phyloP scores from a whole-genome alignment of 2,113 vertebrate species.

The Tetrao urogallus region DNA sequence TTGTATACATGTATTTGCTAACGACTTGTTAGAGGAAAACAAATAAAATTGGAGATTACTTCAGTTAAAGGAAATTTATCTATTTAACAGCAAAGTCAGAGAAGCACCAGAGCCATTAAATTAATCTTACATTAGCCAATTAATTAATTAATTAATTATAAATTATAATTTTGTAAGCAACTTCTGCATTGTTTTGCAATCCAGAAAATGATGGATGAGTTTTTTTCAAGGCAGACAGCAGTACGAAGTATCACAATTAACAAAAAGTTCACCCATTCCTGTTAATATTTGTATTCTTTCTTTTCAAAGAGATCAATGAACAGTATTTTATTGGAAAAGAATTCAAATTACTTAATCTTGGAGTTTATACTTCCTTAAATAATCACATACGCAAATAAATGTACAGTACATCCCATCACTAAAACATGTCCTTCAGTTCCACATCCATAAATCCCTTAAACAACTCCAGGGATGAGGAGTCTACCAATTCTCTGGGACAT shows the following conservation, averaged over 20 bases:
- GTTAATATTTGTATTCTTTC: not conserved
- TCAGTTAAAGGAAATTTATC: not conserved
- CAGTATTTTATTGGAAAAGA: not conserved
- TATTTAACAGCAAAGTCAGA: constrained; percentile 4
- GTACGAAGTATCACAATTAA: not conserved
- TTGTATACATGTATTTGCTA: not conserved
- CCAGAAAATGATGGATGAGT: not conserved
- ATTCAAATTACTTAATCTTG: not conserved
- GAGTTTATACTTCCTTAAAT: not conserved
- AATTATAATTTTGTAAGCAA: too few relatives aligned
- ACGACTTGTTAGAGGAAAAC: not conserved
- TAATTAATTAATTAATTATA: too few relatives aligned
- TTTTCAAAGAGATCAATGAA: not conserved
- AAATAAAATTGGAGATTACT: not conserved
- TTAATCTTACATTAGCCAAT: not conserved
- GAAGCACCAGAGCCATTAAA: not conserved
- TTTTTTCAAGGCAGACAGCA: not conserved
- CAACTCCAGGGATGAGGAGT: not conserved
- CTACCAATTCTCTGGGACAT: not conserved
- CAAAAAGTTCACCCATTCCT: not conserved
- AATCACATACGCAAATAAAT: not conserved
- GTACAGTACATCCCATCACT: not conserved
- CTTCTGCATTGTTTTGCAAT: not conserved
- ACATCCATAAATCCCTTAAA: not conserved
- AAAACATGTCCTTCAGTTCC: not conserved